Conservation (phyloP, 2,888 invertebrate genomes). For the Anagyrus pseudococci region DNA sequence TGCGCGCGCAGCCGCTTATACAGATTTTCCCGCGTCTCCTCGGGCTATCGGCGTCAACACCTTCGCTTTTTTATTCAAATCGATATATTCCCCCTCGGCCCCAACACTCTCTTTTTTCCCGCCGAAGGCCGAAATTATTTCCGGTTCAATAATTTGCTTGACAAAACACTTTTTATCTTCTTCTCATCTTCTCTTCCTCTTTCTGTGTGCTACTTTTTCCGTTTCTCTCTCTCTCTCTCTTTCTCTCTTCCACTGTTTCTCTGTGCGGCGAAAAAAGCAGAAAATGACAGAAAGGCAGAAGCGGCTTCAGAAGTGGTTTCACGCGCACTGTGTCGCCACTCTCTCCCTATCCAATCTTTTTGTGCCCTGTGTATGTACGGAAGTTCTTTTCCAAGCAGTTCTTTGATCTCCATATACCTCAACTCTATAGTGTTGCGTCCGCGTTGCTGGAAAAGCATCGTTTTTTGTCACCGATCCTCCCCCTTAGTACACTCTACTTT, state of each 20-base stretch:
- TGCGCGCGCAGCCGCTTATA: background rate
- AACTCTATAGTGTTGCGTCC: background rate
- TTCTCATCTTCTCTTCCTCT: too few species aligned
- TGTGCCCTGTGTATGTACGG: background rate
- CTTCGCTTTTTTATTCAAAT: conserved; percentile 14
- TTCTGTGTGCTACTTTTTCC: background rate
- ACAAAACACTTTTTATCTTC: too few species aligned
- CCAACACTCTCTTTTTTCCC: too few species aligned
- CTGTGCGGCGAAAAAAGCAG: conserved; percentile 1
- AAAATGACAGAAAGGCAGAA: background rate
- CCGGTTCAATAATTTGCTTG: conserved; percentile 41
- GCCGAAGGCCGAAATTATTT: conserved; percentile 44
- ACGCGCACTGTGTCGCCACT: conserved; percentile 6
- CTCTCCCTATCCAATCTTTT: conserved; percentile 3
- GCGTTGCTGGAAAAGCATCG: too few species aligned
- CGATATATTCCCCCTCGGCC: conserved; percentile 23
- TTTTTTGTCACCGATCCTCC: too few species aligned
- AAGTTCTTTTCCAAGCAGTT: background rate
- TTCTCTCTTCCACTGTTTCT: background rate
- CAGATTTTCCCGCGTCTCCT: background rate
- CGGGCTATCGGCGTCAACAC: background rate
- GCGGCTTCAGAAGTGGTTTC: conserved; percentile 23
- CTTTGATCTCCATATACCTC: conserved; percentile 19
- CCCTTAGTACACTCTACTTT: too few species aligned
- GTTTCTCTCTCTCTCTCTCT: background rate